phyloP scores from a whole-genome alignment of 2,113 vertebrate genomes.

The Anhinga anhinga region DNA sequence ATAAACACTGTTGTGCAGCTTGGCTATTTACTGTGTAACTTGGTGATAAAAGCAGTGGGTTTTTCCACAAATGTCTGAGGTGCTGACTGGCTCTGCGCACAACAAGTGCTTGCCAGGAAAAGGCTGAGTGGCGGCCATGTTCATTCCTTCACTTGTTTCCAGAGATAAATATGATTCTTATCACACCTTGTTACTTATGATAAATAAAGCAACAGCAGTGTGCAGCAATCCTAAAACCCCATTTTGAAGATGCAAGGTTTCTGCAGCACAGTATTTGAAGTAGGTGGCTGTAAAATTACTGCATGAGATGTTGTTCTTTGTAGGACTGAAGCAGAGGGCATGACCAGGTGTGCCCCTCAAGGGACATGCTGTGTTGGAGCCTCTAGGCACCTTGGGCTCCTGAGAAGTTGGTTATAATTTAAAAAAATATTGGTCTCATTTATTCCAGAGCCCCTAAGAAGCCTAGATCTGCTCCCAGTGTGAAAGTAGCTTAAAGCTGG shows the following conservation, averaged over 20 bases:
- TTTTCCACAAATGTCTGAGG: constrained; percentile 24
- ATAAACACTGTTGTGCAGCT: not conserved
- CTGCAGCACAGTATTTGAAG: not conserved
- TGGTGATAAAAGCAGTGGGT: not conserved
- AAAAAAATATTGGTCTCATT: not conserved
- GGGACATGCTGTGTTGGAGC: not conserved
- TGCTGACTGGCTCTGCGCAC: not conserved
- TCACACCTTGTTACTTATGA: not conserved
- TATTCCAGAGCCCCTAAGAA: not conserved
- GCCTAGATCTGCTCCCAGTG: not conserved
- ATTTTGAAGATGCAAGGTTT: not conserved
- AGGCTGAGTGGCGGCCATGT: not conserved
- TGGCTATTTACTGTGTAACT: not conserved
- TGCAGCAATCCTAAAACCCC: not conserved
- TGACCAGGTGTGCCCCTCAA: not conserved
- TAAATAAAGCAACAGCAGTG: not conserved
- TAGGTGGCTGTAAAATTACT: not conserved
- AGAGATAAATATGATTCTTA: not conserved
- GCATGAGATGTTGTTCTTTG: not conserved
- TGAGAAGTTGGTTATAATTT: not conserved
- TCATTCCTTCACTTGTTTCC: not conserved
- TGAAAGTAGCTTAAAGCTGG: not conserved
- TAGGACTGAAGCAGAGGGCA: not conserved
- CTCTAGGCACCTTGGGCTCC: not conserved
- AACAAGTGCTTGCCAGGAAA: not conserved